Conservation (phyloP, 2,113 vertebrate genomes). For the Centrocercus urophasianus region DNA sequence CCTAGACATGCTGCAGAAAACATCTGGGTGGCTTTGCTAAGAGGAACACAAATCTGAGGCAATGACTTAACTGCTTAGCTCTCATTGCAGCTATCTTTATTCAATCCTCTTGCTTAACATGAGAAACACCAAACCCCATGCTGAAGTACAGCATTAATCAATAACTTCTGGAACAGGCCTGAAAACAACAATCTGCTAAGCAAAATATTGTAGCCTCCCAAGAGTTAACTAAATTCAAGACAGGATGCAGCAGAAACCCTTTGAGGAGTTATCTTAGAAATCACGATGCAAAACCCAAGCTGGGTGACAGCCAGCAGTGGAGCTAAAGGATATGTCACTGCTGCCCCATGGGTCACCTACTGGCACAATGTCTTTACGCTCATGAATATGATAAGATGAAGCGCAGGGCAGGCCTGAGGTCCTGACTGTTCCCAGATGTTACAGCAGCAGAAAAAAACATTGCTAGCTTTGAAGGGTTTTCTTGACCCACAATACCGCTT, state of each 20-base stretch:
- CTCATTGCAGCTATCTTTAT: fast-evolving
- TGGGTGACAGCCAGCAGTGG: neutral
- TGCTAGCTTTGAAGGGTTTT: neutral
- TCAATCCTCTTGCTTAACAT: neutral
- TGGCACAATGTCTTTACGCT: neutral
- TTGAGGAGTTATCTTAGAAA: neutral
- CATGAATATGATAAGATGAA: neutral
- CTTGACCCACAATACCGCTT: neutral
- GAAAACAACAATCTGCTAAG: neutral
- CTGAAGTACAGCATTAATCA: neutral
- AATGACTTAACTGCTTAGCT: neutral
- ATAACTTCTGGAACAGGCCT: neutral
- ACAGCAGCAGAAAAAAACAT: neutral
- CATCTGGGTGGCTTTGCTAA: neutral
- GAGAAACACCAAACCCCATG: neutral
- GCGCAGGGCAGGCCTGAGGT: neutral
- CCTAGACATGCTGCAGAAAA: neutral
- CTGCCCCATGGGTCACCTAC: neutral
- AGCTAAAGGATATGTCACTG: neutral
- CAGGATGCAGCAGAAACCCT: neutral
- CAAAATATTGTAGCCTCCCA: neutral
- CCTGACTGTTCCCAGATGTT: neutral
- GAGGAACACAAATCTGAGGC: neutral
- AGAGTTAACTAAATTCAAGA: neutral
- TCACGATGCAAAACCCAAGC: neutral